A percentile compares a stretch with the other conserved stretches of the same genome.
phyloP scores from a whole-genome alignment of 2,888 invertebrate genomes.

The Lasioglossum calceatum region DNA sequence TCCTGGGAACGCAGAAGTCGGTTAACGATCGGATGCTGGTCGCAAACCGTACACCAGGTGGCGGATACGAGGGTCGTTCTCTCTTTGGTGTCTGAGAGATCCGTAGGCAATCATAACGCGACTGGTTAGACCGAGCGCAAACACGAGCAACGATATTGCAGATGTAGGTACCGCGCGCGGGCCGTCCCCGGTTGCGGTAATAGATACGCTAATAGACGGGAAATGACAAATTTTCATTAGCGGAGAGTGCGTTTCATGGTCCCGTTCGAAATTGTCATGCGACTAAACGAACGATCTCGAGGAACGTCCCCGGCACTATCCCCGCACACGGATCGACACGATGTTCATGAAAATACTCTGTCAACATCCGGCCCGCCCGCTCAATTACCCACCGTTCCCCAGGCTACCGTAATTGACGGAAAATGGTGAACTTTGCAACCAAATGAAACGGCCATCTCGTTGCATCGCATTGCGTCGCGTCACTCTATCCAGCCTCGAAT shows the following conservation, averaged over 20 bases:
- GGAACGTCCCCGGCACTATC: background rate
- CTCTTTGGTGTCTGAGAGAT: background rate
- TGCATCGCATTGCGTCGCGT: background rate
- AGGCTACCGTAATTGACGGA: slow-evolving; percentile 4
- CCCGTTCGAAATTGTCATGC: slow-evolving; percentile 2
- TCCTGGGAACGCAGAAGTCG: background rate
- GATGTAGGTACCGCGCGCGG: background rate
- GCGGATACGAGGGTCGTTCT: background rate
- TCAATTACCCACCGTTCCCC: slow-evolving; percentile 3
- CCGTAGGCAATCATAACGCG: slow-evolving; percentile 9
- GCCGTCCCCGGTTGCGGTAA: slow-evolving; percentile 17
- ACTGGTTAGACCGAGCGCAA: slow-evolving; percentile 19
- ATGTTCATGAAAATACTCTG: slow-evolving; percentile 6
- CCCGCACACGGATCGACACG: background rate
- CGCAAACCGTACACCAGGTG: slow-evolving; percentile 9
- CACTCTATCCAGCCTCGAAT: background rate
- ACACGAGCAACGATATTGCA: slow-evolving; percentile 32
- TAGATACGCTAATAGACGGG: slow-evolving; percentile 29
- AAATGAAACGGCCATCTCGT: background rate
- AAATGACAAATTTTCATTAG: slow-evolving; percentile 34
- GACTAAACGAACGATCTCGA: background rate
- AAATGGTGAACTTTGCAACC: slow-evolving; percentile 1
- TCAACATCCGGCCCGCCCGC: slow-evolving; percentile 7
- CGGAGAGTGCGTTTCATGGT: slow-evolving; percentile 21
- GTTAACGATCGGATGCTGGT: slow-evolving; percentile 16